Base-by-base conservation (phyloP, 1,140 invertebrate genomes). In the Marisa cornuarietis region DNA sequence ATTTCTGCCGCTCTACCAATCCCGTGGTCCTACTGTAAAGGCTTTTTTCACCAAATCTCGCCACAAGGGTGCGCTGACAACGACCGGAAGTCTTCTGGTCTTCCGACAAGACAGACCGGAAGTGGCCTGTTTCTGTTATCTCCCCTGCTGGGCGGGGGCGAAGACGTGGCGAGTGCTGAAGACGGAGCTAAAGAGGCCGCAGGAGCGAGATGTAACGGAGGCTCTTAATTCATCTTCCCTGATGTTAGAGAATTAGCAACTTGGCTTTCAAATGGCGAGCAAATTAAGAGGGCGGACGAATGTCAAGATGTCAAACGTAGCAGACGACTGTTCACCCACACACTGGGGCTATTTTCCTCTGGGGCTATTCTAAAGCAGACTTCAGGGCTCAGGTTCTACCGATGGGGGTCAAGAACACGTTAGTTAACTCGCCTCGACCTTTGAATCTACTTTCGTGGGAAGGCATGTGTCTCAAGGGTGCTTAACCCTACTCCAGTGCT, bases 121-220 rank as follows among this genome's bases (percentile, higher is more conserved):
- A 78, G 80, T 81, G 71, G 76, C 71, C 69, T 81, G 76, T 81
- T 81, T 81, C 76, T 81, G 58, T 77, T 78, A 78, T 78, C 76
- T 81, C 61, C 65, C 77, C 26, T 22, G 31, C 9, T n/a, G 76
- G 51, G 65, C 63, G 31, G 63, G 9, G 18, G 49, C 9, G 49
- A 5, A 26, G 62, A 22, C 9, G 65, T 66, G 16, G 20, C 71
- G 31, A 52, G 52, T 11, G 51, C 22, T 68, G 5, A 58, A 24
- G 24, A 78, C 52, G 24, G 76, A 26, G 66, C 31, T 24, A 42
- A 42, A 22, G 26, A 72, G 49, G 42, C 42, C 18, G 22, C 3
- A 54, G 63, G 26, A 20, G 26, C 62, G 10, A 54, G 63, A 24
- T 31, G 20, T 16, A 76, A 49, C 76, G 80, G 75, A 78, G 71